These are phyloP conservation scores for Macquaria australasica DNA, from an alignment of 2,113 vertebrate species.

Conservation along the genomic window DNA sequence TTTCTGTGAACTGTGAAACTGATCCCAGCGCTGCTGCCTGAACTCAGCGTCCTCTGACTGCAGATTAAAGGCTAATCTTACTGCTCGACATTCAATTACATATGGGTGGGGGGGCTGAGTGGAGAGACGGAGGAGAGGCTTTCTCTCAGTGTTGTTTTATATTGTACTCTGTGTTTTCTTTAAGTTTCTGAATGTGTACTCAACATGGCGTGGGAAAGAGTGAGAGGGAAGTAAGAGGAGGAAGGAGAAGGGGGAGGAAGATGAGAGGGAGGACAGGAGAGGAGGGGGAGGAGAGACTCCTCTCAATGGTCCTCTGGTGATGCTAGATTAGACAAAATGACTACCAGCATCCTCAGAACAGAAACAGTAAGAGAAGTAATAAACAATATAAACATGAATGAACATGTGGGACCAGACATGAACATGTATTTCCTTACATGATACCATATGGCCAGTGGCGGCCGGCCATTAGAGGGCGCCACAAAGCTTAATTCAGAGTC, in stretches of 20 bases:
- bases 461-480: no score
- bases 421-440: no score
- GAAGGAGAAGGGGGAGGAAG: not conserved
- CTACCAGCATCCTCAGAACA: not conserved
- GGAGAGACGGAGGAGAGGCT: no score
- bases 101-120: not conserved
- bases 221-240: not conserved
- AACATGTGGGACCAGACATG: no score
- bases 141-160: not conserved
- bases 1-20: slow-evolving; percentile 19
- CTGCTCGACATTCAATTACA: slow-evolving; percentile 12
- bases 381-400: not conserved
- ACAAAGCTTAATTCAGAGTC: no score
- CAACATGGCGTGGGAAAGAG: not conserved
- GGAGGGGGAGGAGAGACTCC: not conserved
- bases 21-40: slow-evolving; percentile 16
- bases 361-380: not conserved
- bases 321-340: not conserved
- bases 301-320: not conserved
- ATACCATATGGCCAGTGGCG: no score
- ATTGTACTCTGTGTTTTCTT: not conserved
- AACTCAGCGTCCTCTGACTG: not conserved
- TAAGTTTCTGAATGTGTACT: not conserved
- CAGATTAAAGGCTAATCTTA: slow-evolving; percentile 26
- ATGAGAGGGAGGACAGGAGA: not conserved